Conservation (phyloP, 37 sponge, comb jelly and placozoan genomes). For the Theonella swinhoei region DNA sequence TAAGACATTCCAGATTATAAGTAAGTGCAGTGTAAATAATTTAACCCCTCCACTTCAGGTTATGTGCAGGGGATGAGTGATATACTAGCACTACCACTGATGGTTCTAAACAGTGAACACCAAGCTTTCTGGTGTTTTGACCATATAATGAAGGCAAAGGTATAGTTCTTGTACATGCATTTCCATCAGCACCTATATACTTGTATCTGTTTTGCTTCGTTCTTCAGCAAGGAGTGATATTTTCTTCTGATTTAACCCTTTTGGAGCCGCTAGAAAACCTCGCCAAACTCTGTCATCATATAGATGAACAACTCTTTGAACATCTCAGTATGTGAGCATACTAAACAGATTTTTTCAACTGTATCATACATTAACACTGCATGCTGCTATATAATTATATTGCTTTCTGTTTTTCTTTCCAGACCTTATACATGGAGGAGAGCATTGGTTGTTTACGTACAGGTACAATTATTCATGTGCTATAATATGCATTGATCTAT, state of each 20-base stretch:
- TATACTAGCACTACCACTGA: constrained; percentile 43
- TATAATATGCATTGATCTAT: not conserved
- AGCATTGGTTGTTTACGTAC: constrained; percentile 49
- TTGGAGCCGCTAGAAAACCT: constrained; percentile 10
- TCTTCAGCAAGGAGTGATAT: constrained; percentile 9
- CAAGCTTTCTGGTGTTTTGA: constrained; percentile 63
- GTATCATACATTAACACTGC: not conserved
- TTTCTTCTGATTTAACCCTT: constrained; percentile 39
- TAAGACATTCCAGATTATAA: too few relatives aligned
- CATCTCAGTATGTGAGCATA: constrained; percentile 25
- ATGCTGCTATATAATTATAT: not conserved
- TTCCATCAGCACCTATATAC: not conserved
- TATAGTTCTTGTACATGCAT: not conserved
- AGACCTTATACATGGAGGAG: constrained; percentile 8
- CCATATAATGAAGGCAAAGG: constrained; percentile 19
- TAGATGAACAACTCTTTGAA: constrained; percentile 1
- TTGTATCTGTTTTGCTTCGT: not conserved
- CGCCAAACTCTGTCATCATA: constrained; percentile 25
- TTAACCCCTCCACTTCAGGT: not conserved
- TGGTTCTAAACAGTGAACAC: constrained; percentile 33
- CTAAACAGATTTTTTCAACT: not conserved
- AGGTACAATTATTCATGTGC: constrained; percentile 10
- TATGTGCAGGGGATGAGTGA: constrained; percentile 72
- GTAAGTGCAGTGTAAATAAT: not conserved
- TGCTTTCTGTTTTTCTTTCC: not conserved